A percentile compares a stretch with the other conserved stretches of the same genome.
Evolutionary conservation across 2,888 invertebrate genomes (phyloP).

Genomic region (Argyra leucocephala): DNA sequence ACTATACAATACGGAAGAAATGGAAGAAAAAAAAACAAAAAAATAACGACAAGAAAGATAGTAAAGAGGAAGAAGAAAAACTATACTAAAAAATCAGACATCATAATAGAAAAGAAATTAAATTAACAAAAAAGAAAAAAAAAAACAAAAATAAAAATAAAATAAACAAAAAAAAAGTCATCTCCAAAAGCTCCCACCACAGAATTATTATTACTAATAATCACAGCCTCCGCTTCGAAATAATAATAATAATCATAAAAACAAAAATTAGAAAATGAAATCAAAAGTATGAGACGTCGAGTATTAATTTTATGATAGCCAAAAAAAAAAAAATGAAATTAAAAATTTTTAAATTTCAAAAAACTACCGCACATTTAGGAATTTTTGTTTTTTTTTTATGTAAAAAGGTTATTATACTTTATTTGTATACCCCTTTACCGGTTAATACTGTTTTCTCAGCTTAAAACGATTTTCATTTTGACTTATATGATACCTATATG

Average conservation of each 20-base stretch:
- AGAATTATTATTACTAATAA: not conserved
- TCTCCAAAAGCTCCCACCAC: not conserved
- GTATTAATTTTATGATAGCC: not conserved
- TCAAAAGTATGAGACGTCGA: not conserved
- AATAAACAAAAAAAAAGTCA: not conserved
- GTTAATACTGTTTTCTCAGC: too few species aligned
- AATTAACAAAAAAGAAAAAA: not conserved
- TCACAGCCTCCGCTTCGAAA: not conserved
- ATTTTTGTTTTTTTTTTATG: too few species aligned
- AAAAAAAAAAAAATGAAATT: not conserved
- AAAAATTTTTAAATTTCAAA: constrained; percentile 1
- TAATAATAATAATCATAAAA: not conserved
- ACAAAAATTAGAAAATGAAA: not conserved
- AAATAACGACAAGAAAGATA: constrained; percentile 32
- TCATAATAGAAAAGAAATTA: not conserved
- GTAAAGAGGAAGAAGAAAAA: constrained; percentile 22
- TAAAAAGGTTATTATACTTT: too few species aligned
- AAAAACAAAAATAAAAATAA: not conserved
- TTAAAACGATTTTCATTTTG: too few species aligned
- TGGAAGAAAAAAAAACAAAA: constrained; percentile 18
- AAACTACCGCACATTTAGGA: not conserved
- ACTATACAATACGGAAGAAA: constrained; percentile 29
- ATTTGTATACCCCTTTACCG: too few species aligned
- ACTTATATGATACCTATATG: too few species aligned
- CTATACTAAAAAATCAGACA: constrained; percentile 1